Conservation (phyloP, 2,113 vertebrate species). For the Hemibagrus wyckioides region DNA sequence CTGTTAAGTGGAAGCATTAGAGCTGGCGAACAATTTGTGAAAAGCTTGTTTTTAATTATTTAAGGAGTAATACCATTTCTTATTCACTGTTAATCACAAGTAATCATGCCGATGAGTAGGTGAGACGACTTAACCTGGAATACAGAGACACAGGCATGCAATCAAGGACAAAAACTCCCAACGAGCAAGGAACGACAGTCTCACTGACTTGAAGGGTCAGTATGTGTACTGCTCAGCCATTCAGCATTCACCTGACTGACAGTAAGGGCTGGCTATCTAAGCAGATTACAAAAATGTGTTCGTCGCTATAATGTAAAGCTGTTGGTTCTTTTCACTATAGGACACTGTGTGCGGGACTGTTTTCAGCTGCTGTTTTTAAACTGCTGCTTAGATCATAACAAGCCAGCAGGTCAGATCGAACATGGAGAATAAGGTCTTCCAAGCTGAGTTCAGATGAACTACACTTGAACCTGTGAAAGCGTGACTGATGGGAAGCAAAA, state of each 20-base stretch:
- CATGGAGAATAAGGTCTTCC: too few relatives aligned
- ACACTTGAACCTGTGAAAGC: conserved; percentile 9
- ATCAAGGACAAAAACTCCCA: not conserved
- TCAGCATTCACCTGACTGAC: not conserved
- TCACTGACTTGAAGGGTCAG: not conserved
- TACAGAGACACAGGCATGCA: not conserved
- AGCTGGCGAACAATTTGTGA: not conserved
- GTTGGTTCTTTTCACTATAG: not conserved
- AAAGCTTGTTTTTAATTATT: not conserved
- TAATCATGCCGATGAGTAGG: not conserved
- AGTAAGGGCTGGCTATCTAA: not conserved
- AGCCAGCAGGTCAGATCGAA: not conserved
- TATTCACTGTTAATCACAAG: too few relatives aligned
- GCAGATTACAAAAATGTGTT: not conserved
- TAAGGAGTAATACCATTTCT: not conserved
- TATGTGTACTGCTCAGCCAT: not conserved
- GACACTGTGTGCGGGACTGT: not conserved
- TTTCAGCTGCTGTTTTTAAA: not conserved
- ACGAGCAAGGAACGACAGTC: not conserved
- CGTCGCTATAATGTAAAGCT: not conserved
- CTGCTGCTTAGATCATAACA: not conserved
- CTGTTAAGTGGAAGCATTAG: not conserved
- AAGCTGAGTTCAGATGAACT: not conserved
- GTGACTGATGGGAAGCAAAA: not conserved
- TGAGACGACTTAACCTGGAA: not conserved